phyloP scores from a whole-genome alignment of 2,797 vertebrate species.

The Enteromius argenteus region DNA sequence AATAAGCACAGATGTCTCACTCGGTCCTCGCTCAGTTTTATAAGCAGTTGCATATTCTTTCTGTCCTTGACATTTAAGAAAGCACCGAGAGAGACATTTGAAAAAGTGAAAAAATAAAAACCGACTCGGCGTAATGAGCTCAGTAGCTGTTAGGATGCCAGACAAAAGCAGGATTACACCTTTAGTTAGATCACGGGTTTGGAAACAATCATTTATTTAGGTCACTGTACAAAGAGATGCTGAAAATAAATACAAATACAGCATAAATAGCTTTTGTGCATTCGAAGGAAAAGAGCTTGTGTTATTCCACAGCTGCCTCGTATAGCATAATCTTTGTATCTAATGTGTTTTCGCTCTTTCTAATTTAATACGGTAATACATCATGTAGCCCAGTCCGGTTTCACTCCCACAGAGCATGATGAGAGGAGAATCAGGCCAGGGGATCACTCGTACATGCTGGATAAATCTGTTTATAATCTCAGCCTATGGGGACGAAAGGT shows the following conservation, averaged over 20 bases:
- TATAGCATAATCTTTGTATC: conserved; percentile 5
- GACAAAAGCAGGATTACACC: conserved; percentile 46
- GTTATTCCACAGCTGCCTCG: neutral
- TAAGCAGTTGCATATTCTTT: conserved; percentile 24
- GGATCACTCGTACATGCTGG: conserved; percentile 12
- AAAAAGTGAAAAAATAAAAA: conserved; percentile 18
- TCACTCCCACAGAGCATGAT: conserved; percentile 4
- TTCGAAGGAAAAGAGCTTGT: conserved; percentile 13
- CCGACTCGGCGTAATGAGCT: neutral
- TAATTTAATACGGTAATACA: conserved; percentile 11
- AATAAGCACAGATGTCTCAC: conserved; percentile 19
- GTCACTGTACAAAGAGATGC: conserved; percentile 46
- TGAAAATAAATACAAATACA: conserved; percentile 12
- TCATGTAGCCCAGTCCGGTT: neutral
- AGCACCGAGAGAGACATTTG: neutral
- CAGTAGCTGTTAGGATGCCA: conserved; percentile 16
- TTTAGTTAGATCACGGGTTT: conserved; percentile 47
- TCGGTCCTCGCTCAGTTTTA: neutral
- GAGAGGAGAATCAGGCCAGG: conserved; percentile 37
- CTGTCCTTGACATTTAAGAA: conserved; percentile 49
- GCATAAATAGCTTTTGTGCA: neutral
- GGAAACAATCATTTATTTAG: conserved; percentile 55
- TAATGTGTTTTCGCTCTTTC: conserved; percentile 6
- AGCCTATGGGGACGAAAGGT: conserved; percentile 28
- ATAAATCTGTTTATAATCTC: conserved; percentile 47